Base-by-base conservation (phyloP, 2,888 invertebrate species). In the Andrena hattorfiana region DNA sequence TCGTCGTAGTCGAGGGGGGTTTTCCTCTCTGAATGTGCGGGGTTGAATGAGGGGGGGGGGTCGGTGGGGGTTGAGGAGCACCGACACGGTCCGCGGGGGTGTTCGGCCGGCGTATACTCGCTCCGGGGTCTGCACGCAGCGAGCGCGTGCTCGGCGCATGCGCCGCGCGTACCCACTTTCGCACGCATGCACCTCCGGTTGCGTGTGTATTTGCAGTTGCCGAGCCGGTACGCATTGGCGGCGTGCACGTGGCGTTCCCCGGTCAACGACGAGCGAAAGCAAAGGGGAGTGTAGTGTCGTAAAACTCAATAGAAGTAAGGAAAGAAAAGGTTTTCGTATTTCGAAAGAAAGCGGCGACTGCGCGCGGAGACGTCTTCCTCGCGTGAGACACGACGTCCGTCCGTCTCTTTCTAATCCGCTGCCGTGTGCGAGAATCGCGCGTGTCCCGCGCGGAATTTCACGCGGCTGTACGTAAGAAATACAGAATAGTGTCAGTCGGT, bases 191-290 rank as follows among this genome's bases (percentile, higher is more conserved):
- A 75, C 81, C 35, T 32, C 67, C 30, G 54, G 8, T 26, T 48
- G 16, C 30, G 35, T 49, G 72, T 78, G 83, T 82, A 75, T 84
- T 84, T 83, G 74, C 76, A 83, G 80, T 76, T 77, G 81, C 77
- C 76, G 84, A 77, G 87, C 80, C 83, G 81, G 74, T 75, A 75
- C 74, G 70, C 83, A 48, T 49, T 64, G 64, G 20, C 68, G 67
- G 74, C 26, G 54, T 85, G 83, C 84, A 89, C 89, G 89, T 90
- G 90, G 90, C 83, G 86, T 85, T 84, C 85, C 81, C 71, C 70
- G 75, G 72, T 60, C 75, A 83, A 54, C 66, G 67, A 63, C 63
- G 42, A 42, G 71, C 30, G 35, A 69, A 73, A 49, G 63, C 66
- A 77, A 62, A 26, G 10, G n/a, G 42, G 35, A 56, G 28, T 26